Percentiles rank a stretch among this genome's conserved stretches.
Conservation (phyloP, 2,797 vertebrate species). For the Myotis myotis region DNA sequence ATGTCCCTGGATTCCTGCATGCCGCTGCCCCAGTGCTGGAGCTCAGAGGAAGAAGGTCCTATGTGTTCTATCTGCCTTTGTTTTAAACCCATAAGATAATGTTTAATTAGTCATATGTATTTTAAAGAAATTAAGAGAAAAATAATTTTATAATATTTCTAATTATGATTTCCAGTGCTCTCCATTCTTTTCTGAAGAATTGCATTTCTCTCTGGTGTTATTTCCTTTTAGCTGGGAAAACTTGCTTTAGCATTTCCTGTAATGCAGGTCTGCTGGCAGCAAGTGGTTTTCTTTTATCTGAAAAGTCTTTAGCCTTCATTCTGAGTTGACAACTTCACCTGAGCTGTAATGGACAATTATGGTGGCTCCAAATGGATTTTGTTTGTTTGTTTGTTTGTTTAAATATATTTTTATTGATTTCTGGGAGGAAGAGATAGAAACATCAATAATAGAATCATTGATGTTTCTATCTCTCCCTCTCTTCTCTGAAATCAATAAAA, state of each 20-base stretch:
- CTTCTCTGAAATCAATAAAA: too few relatives aligned
- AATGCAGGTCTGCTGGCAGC: background rate
- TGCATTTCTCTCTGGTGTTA: background rate
- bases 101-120: background rate
- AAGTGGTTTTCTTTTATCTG: background rate
- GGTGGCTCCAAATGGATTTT: background rate
- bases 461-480: too few relatives aligned
- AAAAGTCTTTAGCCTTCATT: background rate
- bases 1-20: too few relatives aligned
- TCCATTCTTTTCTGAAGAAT: background rate
- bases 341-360: background rate
- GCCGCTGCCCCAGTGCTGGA: too few relatives aligned
- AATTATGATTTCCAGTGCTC: background rate
- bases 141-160: background rate
- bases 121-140: slow-evolving; percentile 19
- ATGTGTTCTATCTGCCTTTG: background rate
- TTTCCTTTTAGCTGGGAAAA: background rate
- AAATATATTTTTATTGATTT: background rate
- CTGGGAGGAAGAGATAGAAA: too few relatives aligned
- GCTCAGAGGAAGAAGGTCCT: background rate
- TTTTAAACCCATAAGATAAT: background rate
- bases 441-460: too few relatives aligned
- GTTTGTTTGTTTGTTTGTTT: background rate
- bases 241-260: background rate
- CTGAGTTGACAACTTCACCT: background rate